phyloP scores from a whole-genome alignment of 2,888 invertebrate species.

The Lithosia quadra region DNA sequence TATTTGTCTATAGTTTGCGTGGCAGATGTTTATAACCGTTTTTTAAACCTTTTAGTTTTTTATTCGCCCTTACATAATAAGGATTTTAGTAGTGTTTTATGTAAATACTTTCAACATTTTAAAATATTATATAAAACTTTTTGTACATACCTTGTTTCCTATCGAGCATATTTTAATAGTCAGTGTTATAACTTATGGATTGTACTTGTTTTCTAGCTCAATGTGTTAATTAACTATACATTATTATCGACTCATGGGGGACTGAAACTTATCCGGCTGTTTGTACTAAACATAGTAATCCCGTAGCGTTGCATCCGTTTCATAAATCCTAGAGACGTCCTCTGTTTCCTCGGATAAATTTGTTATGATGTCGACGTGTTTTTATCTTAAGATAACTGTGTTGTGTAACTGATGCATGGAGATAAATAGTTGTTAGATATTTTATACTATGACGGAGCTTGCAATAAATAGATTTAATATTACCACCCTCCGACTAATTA shows the following conservation, averaged over 20 bases:
- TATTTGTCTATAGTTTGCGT: slow-evolving; percentile 32
- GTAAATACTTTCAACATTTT: slow-evolving; percentile 54
- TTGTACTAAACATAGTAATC: slow-evolving; percentile 20
- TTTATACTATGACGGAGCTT: slow-evolving; percentile 21
- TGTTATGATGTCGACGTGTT: slow-evolving; percentile 50
- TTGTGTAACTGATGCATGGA: slow-evolving; percentile 23
- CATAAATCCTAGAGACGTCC: slow-evolving; percentile 13
- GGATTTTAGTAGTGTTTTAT: slow-evolving; percentile 61
- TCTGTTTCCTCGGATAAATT: slow-evolving; percentile 24
- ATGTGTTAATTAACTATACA: slow-evolving; percentile 25
- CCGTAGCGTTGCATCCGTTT: slow-evolving; percentile 21
- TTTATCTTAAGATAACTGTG: slow-evolving; percentile 40
- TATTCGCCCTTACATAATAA: slow-evolving; percentile 53
- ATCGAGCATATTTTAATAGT: slow-evolving; percentile 50
- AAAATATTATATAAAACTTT: slow-evolving; percentile 48
- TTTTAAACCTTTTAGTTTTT: slow-evolving; percentile 50
- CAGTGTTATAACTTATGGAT: slow-evolving; percentile 34
- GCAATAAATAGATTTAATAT: slow-evolving; percentile 21
- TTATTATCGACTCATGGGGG: slow-evolving; percentile 31
- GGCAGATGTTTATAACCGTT: slow-evolving; percentile 36
- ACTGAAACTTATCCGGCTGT: slow-evolving; percentile 23
- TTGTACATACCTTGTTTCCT: slow-evolving; percentile 57
- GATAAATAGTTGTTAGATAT: slow-evolving; percentile 21
- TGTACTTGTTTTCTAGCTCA: slow-evolving; percentile 32
- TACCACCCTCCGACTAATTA: slow-evolving; percentile 20